Evolutionary conservation across 2,888 invertebrate species (phyloP).

Genomic region (Caenorhabditis wallacei): DNA sequence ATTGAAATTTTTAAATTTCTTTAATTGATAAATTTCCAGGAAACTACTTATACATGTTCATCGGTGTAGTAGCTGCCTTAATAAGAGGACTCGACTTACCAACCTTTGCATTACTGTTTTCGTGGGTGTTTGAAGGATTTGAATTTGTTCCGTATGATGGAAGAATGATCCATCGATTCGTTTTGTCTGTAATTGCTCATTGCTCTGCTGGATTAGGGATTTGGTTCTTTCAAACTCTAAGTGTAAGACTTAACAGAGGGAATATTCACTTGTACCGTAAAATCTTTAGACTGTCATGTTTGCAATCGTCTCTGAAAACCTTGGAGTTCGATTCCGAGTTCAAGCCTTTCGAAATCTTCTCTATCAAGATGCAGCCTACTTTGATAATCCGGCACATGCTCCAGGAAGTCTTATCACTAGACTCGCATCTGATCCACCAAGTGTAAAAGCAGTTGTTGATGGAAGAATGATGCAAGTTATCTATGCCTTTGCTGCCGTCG

Average conservation of each 20-base stretch:
- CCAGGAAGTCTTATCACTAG: slow-evolving; percentile 84
- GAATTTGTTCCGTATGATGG: slow-evolving; percentile 45
- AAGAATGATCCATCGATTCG: slow-evolving; percentile 58
- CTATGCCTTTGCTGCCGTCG: slow-evolving; percentile 83
- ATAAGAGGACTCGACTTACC: slow-evolving; percentile 84
- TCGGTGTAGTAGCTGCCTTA: slow-evolving; percentile 69
- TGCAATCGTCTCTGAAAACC: slow-evolving; percentile 73
- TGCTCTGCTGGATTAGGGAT: slow-evolving; percentile 64
- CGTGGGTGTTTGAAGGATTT: slow-evolving; percentile 65
- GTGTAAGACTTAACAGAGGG: slow-evolving; percentile 54
- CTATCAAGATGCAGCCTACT: slow-evolving; percentile 84
- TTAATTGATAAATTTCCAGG: neutral
- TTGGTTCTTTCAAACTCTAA: slow-evolving; percentile 67
- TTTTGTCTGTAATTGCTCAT: slow-evolving; percentile 64
- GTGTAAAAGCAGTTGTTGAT: slow-evolving; percentile 84
- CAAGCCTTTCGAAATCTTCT: slow-evolving; percentile 80
- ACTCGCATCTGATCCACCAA: slow-evolving; percentile 84
- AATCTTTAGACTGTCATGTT: slow-evolving; percentile 65
- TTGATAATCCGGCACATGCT: slow-evolving; percentile 84
- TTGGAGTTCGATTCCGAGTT: slow-evolving; percentile 74
- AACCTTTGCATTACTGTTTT: slow-evolving; percentile 83
- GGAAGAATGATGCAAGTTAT: slow-evolving; percentile 83
- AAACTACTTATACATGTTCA: slow-evolving; percentile 66
- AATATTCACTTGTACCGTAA: too few relatives aligned
- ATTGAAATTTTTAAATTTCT: slow-evolving; percentile 11